These are phyloP conservation scores for Tetanocera ferruginea DNA, from an alignment of 2,888 invertebrate species.

Conservation along the genomic window DNA sequence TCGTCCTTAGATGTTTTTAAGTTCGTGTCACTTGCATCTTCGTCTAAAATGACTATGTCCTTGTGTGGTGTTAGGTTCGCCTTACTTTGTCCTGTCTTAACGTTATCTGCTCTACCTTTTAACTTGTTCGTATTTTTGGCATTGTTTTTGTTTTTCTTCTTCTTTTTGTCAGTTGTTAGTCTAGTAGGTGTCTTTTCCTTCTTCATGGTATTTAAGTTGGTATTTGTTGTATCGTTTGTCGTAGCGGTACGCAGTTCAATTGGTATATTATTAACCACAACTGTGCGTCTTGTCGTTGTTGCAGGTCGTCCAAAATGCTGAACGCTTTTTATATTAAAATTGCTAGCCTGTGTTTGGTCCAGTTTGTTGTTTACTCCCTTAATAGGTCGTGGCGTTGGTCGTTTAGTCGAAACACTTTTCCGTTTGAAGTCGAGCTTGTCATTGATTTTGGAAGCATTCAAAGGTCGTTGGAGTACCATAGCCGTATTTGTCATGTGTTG, in stretches of 20 bases:
- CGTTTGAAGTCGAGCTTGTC: conserved; percentile 75
- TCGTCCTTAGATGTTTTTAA: neutral
- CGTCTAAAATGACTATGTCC: neutral
- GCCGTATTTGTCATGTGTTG: conserved; percentile 58
- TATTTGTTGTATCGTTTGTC: neutral
- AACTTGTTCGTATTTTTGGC: neutral
- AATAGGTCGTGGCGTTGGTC: conserved; percentile 62
- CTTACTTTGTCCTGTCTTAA: neutral
- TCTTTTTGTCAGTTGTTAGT: neutral
- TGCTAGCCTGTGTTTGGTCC: conserved; percentile 55
- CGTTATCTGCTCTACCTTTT: neutral
- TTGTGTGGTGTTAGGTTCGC: neutral
- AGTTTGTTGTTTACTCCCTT: conserved; percentile 62
- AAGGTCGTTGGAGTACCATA: conserved; percentile 58
- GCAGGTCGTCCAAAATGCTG: conserved; percentile 49
- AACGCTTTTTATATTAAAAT: conserved; percentile 51
- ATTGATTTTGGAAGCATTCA: conserved; percentile 69
- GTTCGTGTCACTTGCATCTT: neutral
- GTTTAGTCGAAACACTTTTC: conserved; percentile 66
- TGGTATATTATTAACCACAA: conserved; percentile 66
- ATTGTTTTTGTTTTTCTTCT: neutral
- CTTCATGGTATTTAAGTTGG: conserved; percentile 15
- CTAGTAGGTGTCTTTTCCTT: conserved; percentile 38
- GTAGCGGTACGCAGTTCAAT: conserved; percentile 61
- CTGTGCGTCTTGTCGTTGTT: conserved; percentile 57